Percentiles rank a stretch among this genome's conserved stretches.
Conservation (phyloP, 2,113 vertebrate genomes). For the Oreochromis aureus region DNA sequence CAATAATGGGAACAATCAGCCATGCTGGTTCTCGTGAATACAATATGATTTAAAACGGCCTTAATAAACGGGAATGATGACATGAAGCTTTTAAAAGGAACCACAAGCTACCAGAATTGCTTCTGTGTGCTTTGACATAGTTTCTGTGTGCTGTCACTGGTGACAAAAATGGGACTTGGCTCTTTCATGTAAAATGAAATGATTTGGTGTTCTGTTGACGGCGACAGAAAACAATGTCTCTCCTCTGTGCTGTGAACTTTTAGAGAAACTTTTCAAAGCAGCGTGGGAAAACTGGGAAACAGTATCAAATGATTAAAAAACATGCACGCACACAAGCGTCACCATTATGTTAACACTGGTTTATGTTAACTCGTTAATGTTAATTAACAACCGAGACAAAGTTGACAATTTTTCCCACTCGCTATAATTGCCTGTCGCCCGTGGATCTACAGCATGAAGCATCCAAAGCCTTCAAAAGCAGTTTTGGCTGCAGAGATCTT, state of each 20-base stretch:
- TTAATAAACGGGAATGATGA: neutral
- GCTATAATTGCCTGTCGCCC: neutral
- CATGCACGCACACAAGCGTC: rapidly evolving
- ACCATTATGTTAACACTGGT: neutral
- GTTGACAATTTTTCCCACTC: neutral
- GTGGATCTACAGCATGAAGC: neutral
- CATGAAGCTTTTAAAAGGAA: neutral
- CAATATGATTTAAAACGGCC: neutral
- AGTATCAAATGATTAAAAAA: neutral
- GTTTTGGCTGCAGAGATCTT: neutral
- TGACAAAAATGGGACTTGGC: neutral
- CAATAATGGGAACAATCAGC: neutral
- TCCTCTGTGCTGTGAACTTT: neutral
- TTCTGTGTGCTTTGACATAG: neutral
- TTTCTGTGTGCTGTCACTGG: neutral
- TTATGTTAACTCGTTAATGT: neutral
- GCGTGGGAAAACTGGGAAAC: neutral
- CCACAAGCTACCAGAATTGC: neutral
- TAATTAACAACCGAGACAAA: neutral
- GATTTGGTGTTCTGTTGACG: neutral
- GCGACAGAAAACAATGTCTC: neutral
- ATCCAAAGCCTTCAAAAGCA: neutral
- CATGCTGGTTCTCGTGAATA: neutral
- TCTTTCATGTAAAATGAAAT: neutral
- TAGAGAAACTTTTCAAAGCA: neutral